phyloP scores from a whole-genome alignment of 2,113 vertebrate genomes.

The Saimiri boliviensis region DNA sequence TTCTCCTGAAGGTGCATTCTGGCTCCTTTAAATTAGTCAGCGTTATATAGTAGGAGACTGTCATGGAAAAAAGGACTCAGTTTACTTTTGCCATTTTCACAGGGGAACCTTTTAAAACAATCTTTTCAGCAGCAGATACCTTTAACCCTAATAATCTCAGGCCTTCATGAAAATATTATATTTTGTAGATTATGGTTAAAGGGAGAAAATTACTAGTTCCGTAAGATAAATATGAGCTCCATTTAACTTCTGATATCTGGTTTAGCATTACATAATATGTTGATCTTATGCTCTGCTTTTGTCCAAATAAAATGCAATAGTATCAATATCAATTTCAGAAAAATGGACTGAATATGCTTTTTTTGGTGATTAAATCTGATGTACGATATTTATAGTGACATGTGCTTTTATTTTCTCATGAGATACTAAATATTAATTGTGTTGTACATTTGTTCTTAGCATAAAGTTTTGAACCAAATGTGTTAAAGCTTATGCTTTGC shows the following conservation, averaged over 20 bases:
- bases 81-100: slow-evolving; percentile 76
- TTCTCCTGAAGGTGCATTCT: slow-evolving; percentile 70
- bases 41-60: slow-evolving; percentile 78
- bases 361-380: slow-evolving; percentile 81
- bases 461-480: slow-evolving; percentile 85
- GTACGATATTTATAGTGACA: slow-evolving; percentile 80
- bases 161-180: slow-evolving; percentile 86
- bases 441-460: slow-evolving; percentile 84
- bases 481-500: slow-evolving; percentile 85
- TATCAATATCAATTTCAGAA: slow-evolving; percentile 78
- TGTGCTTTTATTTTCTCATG: slow-evolving; percentile 82
- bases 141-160: slow-evolving; percentile 86
- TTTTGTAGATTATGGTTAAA: slow-evolving; percentile 85
- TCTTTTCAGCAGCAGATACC: slow-evolving; percentile 79
- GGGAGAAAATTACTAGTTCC: slow-evolving; percentile 80
- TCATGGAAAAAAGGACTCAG: slow-evolving; percentile 68
- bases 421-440: slow-evolving; percentile 85
- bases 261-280: slow-evolving; percentile 76
- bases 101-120: slow-evolving; percentile 78
- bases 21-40: slow-evolving; percentile 74
- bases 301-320: slow-evolving; percentile 78
- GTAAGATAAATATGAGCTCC: slow-evolving; percentile 80
- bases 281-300: slow-evolving; percentile 79
- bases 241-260: slow-evolving; percentile 79
- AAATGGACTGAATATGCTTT: slow-evolving; percentile 71